Evolutionary conservation across 2,888 invertebrate species (phyloP).

Genomic region (Cinara cedri): DNA sequence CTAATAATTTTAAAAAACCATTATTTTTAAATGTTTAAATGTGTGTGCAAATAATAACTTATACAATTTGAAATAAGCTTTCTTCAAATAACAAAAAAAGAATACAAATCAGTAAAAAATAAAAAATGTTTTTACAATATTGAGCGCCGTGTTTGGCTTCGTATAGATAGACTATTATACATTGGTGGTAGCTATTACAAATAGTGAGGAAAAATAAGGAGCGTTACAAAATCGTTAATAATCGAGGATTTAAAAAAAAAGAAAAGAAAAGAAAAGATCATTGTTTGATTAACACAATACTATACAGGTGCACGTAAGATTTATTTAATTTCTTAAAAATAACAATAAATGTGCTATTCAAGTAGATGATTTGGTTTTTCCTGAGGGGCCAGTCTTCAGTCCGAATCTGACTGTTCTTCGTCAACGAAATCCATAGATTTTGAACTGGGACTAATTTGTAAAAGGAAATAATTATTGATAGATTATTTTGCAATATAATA

Average conservation of each 20-base stretch:
- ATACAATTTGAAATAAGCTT: too few species aligned
- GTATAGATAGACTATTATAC: conserved; percentile 34
- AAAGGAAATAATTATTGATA: too few species aligned
- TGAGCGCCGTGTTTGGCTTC: conserved; percentile 15
- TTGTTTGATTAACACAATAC: too few species aligned
- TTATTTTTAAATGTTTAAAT: too few species aligned
- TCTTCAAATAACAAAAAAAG: too few species aligned
- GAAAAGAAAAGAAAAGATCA: too few species aligned
- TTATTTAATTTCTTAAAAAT: conserved; percentile 22
- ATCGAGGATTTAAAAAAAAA: too few species aligned
- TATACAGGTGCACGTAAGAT: conserved; percentile 7
- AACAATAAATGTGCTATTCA: not conserved
- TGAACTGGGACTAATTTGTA: conserved; percentile 26
- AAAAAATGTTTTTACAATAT: not conserved
- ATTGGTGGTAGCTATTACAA: not conserved
- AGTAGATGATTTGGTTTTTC: not conserved
- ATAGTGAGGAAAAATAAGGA: conserved; percentile 13
- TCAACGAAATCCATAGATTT: conserved; percentile 53
- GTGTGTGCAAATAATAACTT: too few species aligned
- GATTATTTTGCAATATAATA: too few species aligned
- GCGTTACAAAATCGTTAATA: not conserved
- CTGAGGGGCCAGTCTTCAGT: conserved; percentile 18
- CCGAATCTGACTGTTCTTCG: conserved; percentile 46
- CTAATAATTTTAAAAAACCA: too few species aligned
- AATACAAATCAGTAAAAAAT: not conserved